phyloP scores from a whole-genome alignment of 2,797 vertebrate species.

The Sylvia borin region DNA sequence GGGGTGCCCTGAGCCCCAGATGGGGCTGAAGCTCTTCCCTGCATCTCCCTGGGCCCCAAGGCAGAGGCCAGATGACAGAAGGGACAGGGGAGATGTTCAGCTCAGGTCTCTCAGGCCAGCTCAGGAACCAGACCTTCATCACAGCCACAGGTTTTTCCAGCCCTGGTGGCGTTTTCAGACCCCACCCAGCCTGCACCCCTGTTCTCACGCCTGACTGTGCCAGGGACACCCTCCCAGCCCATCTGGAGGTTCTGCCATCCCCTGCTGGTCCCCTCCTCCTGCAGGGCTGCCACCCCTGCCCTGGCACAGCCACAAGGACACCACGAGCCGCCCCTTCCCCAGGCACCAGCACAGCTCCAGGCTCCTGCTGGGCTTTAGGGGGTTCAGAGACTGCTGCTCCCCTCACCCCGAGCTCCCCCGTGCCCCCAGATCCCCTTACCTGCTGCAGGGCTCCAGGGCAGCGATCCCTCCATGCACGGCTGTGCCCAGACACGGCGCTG shows the following conservation, averaged over 20 bases:
- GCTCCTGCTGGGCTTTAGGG: neutral
- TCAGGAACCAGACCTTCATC: neutral
- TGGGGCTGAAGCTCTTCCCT: neutral
- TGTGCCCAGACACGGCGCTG: neutral
- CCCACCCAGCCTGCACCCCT: neutral
- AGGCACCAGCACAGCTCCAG: neutral
- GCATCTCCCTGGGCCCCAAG: neutral
- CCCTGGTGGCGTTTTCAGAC: neutral
- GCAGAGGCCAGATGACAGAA: neutral
- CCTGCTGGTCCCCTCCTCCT: too few relatives aligned
- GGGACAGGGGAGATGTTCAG: neutral
- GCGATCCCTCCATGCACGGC: neutral
- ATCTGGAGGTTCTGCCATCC: neutral
- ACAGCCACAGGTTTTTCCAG: neutral
- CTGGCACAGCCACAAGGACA: fast-evolving
- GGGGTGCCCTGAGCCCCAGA: neutral
- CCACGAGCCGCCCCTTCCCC: neutral
- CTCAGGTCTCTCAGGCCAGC: neutral
- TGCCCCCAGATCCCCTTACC: neutral
- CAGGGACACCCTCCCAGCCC: neutral
- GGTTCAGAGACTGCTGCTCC: neutral
- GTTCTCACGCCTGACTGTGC: fast-evolving
- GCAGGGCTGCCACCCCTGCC: too few relatives aligned
- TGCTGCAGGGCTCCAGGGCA: neutral
- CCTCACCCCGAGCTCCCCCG: fast-evolving